Evolutionary conservation across 2,113 vertebrate species (phyloP).

Genomic region (Tonatia bakeri): DNA sequence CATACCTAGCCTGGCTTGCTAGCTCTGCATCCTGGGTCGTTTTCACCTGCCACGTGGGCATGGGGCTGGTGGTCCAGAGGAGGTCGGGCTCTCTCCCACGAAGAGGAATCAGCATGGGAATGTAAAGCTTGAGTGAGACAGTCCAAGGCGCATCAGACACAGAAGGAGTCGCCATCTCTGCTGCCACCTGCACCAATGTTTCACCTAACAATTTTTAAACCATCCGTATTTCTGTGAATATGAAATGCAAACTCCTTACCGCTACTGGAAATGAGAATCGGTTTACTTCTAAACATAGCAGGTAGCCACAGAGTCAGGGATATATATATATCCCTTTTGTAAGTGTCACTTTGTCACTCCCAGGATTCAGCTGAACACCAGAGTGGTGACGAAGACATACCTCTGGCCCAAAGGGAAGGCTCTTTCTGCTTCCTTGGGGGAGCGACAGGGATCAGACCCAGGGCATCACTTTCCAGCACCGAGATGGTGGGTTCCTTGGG

Average conservation of each 20-base stretch:
- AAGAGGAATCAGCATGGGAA: too few relatives aligned
- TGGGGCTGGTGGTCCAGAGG: neutral
- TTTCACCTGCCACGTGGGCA: neutral
- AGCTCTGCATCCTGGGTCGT: too few relatives aligned
- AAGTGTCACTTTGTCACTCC: neutral
- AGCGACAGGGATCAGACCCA: neutral
- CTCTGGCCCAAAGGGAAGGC: neutral
- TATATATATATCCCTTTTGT: too few relatives aligned
- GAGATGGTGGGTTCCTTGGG: too few relatives aligned
- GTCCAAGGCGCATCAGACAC: fast-evolving
- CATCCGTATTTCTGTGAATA: neutral
- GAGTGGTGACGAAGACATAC: neutral
- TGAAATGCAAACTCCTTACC: neutral
- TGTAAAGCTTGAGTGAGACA: neutral
- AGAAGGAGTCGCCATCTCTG: neutral
- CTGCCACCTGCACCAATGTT: neutral
- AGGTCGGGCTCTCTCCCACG: neutral
- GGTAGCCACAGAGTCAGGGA: neutral
- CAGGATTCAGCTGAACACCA: neutral
- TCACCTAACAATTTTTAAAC: neutral
- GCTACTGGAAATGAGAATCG: neutral
- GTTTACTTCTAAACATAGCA: neutral
- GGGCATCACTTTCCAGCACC: neutral
- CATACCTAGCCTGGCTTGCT: neutral
- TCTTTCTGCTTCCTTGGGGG: neutral